Evolutionary conservation across 2,113 vertebrate genomes (phyloP).

Genomic region (Muntiacus muntjak): DNA sequence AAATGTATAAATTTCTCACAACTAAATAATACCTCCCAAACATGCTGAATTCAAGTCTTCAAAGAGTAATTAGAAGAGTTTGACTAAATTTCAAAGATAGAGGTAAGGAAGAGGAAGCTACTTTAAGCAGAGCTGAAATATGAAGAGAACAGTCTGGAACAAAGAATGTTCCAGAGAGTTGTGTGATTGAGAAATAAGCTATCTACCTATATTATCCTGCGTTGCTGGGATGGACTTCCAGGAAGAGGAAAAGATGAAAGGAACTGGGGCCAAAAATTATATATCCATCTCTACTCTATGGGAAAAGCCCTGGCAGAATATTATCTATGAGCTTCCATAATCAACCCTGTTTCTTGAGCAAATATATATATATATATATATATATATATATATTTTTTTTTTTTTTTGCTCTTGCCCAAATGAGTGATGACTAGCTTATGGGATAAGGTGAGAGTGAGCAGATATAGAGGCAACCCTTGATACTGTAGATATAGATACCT

Average conservation of each 20-base stretch:
- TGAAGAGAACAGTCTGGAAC: not conserved
- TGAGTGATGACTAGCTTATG: not conserved
- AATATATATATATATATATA: not conserved
- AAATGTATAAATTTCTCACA: not conserved
- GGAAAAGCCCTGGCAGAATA: not conserved
- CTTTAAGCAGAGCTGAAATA: not conserved
- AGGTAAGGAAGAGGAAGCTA: not conserved
- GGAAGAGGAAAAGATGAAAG: not conserved
- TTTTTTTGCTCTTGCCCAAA: not conserved
- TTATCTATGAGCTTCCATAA: not conserved
- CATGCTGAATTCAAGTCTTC: not conserved
- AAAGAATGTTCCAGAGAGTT: not conserved
- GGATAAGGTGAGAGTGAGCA: not conserved
- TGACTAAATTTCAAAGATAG: slow-evolving; percentile 5
- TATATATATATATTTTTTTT: not conserved
- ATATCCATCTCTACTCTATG: not conserved
- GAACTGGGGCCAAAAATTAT: not conserved
- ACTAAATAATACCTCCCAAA: not conserved
- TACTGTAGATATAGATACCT: not conserved
- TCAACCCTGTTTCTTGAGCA: not conserved
- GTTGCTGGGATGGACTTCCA: not conserved
- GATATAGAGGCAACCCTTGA: not conserved
- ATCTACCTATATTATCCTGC: not conserved
- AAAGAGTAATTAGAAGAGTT: not conserved
- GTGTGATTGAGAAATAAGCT: not conserved